Percentiles rank a stretch among this genome's conserved stretches.
Evolutionary conservation across 2,797 vertebrate genomes (phyloP).

Genomic region (Muscicapa comitata): DNA sequence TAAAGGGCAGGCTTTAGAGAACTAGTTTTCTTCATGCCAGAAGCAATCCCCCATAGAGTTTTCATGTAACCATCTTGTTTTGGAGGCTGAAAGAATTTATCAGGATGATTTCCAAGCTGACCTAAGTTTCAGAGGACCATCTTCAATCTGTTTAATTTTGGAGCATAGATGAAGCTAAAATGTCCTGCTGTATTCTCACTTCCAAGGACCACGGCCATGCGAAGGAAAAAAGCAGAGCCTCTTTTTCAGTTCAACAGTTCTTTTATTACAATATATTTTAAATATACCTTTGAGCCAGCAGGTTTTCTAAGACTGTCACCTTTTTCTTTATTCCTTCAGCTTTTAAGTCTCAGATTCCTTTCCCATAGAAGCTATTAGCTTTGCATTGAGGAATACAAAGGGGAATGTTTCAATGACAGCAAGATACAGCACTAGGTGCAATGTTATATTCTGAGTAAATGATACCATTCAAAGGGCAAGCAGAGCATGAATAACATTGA

Average conservation of each 20-base stretch:
- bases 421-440: conserved; percentile 29
- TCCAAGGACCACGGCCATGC: background rate
- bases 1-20: background rate
- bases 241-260: background rate
- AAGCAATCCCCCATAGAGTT: background rate
- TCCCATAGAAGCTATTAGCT: conserved; percentile 15
- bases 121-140: background rate
- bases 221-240: background rate
- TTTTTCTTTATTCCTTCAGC: background rate
- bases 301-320: background rate
- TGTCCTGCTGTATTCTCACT: background rate
- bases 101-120: background rate
- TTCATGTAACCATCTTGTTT: background rate
- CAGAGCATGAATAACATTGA: conserved; percentile 26
- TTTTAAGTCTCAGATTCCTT: background rate
- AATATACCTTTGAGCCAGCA: conserved; percentile 5
- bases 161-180: background rate
- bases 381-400: conserved; percentile 26
- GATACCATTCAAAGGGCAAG: conserved; percentile 51
- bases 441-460: conserved; percentile 48
- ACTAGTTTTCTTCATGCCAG: background rate
- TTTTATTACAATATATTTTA: background rate
- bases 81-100: background rate
- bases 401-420: conserved; percentile 52
- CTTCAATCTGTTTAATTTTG: background rate